Base-by-base conservation (phyloP, 2,797 vertebrate species). In the Acanthornis magna region DNA sequence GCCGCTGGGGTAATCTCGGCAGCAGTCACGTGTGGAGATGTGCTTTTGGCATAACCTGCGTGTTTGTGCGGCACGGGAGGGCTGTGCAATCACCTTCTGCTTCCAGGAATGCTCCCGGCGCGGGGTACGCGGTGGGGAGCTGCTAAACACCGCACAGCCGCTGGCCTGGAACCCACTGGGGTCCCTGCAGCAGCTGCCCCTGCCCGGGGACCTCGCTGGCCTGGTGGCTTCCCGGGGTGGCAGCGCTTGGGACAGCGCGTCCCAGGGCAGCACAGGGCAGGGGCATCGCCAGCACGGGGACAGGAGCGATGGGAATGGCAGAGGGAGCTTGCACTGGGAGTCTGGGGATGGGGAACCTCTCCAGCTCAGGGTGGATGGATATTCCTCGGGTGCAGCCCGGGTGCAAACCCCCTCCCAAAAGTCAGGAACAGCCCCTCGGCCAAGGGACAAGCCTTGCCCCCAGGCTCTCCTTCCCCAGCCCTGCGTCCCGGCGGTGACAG, bases 51-150 rank as follows among this genome's bases (percentile, higher is more conserved):
- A 84, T 1, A 70, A 55, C 23, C 63, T 0, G 22, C 3, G 3
- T 78, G 70, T 81, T 84, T 84, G 68, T 26, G 53, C 3, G 0
- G 82, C 20, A 2, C 9, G 6, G 60, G 67, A 75, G 57, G 62
- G 55, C 32, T 90, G 83, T 3, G 48, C 50, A 96, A 86, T 51
- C 78, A 32, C 77, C 30, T 65, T 89, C 78, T 1, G 13, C 87
- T 97, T 94, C 95, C 88, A 88, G 95, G 95, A 94, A 92, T 43
- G 32, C 57, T 94, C 55, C 57, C 61, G 47, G 95, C 76, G 83
- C 45, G 79, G 89, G 81, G 84, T 51, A 27, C 5, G 30, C 20
- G 8, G 29, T 9, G 4, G 21, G 67, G 70, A 89, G 81, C 73
- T 57, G 79, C 57, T 72, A 92, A 97, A 96, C 79, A 93, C 21